Base-by-base conservation (phyloP, 1,140 invertebrate species). In the Tyrophagus putrescentiae region DNA sequence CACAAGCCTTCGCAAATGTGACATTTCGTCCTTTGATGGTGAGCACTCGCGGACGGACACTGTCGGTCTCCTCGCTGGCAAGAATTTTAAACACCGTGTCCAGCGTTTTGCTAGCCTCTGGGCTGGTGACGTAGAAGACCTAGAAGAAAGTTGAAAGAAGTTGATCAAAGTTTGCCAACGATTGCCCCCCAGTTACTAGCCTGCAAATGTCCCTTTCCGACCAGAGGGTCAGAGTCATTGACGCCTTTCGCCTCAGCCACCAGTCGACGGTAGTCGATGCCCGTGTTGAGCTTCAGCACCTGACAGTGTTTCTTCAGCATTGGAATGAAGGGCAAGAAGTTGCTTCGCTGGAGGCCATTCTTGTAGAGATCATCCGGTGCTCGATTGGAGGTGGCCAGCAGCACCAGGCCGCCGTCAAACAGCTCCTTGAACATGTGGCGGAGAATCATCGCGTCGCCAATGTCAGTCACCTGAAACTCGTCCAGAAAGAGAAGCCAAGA, bases 381-480 rank as follows among this genome's bases (percentile, higher is more conserved):
- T 70, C 94, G 78, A 72, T 98, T 99, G 66, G 91, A 96, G 2
- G 95, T 99, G 29, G 92, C 92, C 60, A 98, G 78, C 25, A 98
- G 80, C 48, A 98, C 81, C 66, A 93, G 82, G 42, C 94, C 94
- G 68, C 82, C 81, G 53, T 85, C 77, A 76, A 98, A 98, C 0
- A 99, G 75, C 68, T 90, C 83, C 0, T 87, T 93, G 69, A 99
- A 99, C 23, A 99, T 76, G 61, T 90, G 77, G 74, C 96, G 98
- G 48, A 82, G 74, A 71, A 99, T 91, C 93, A 99, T 98, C 23
- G 96, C 95, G 80, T 98, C 94, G 28, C 87, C 95, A 69, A 98
- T 93, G 73, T 98, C 94, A 53, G 92, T 97, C 1, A 98, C 87
- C 79, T 98, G 95, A 78, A 99, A 99, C 77, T 99, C 93, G 78